Evolutionary conservation across 1,140 invertebrate species (phyloP).

Genomic region (Lepidurus packardi): DNA sequence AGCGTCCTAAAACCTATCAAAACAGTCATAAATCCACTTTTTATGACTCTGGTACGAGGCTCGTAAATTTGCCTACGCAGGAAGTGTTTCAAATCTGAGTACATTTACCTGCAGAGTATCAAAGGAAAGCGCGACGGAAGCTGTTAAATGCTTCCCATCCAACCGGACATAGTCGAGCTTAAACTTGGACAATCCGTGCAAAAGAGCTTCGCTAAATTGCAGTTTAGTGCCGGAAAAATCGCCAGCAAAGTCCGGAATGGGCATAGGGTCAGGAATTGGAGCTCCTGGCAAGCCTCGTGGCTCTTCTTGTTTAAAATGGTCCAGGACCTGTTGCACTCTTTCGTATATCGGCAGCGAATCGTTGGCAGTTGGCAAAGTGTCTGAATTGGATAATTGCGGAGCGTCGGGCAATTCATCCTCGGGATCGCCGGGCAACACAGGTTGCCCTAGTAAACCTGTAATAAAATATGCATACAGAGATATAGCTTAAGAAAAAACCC

Average conservation of each 20-base stretch:
- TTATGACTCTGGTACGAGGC: neutral
- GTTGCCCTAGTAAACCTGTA: neutral
- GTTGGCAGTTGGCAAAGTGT: neutral
- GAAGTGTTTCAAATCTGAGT: neutral
- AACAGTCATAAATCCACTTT: neutral
- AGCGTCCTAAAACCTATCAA: constrained; percentile 62
- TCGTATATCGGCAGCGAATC: constrained; percentile 42
- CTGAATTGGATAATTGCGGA: neutral
- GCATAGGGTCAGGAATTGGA: constrained; percentile 52
- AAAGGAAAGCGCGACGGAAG: constrained; percentile 30
- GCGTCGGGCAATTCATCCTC: constrained; percentile 32
- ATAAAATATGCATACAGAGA: neutral
- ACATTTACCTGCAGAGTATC: constrained; percentile 28
- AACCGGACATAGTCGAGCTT: constrained; percentile 59
- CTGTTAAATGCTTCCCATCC: constrained; percentile 59
- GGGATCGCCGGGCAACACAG: constrained; percentile 29
- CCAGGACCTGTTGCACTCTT: constrained; percentile 62
- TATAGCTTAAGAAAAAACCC: neutral
- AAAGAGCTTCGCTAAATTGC: constrained; percentile 61
- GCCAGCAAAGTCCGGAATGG: constrained; percentile 68
- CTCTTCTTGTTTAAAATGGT: constrained; percentile 74
- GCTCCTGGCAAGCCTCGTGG: constrained; percentile 68
- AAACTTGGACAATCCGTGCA: constrained; percentile 71
- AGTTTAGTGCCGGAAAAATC: constrained; percentile 62
- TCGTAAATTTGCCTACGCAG: too few relatives aligned